Evolutionary conservation across 1,140 invertebrate genomes (phyloP), one percentile per base, ranked within the genome.

Genomic region (Pteromalus puparum): DNA sequence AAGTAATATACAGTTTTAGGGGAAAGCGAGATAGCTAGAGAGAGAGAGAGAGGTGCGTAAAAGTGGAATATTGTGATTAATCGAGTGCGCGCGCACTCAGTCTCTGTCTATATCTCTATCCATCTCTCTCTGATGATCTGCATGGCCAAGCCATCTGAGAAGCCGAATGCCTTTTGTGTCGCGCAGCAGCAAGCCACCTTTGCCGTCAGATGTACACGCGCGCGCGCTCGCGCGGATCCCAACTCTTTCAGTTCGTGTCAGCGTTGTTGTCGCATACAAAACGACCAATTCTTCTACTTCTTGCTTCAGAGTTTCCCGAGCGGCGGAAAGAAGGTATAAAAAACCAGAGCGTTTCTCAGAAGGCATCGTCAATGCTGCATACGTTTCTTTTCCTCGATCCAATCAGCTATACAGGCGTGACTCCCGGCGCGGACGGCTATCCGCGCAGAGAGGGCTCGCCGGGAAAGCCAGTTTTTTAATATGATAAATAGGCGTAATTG

Each of bases 401-500:
- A 61, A 61, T 61, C 53, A 61, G 21, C 53, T 61, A 21, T 61
- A 61, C 53, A 61, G 53, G 53, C 53, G 53, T 61, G 53, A 61
- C 53, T 61, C 53, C 21, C 53, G 53, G 53, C 53, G 21, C 53
- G 53, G 53, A 61, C 53, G 53, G 6, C 53, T 61, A 61, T 7
- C 2, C 21, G 53, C 53, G 53, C 21, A 5, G 53, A 21, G 53
- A n/a, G 21, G 18, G 21, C 53, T 61, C 21, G 53, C 53, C 53
- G 53, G 53, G 53, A 61, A 61, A 61, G 53, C 53, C 53, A 61
- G 53, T 61, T 61, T 61, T 61, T 61, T 61, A 61, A 61, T 61
- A 61, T 21, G 53, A 61, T 61, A 61, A 61, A 61, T 61, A 61
- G 87, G 88, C 87, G 86, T 85, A 88, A 87, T 87, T 85, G 85